Evolutionary conservation across 1,140 invertebrate genomes (phyloP), one percentile per base, ranked within the genome.

Genomic region (Heliothis subflexa): DNA sequence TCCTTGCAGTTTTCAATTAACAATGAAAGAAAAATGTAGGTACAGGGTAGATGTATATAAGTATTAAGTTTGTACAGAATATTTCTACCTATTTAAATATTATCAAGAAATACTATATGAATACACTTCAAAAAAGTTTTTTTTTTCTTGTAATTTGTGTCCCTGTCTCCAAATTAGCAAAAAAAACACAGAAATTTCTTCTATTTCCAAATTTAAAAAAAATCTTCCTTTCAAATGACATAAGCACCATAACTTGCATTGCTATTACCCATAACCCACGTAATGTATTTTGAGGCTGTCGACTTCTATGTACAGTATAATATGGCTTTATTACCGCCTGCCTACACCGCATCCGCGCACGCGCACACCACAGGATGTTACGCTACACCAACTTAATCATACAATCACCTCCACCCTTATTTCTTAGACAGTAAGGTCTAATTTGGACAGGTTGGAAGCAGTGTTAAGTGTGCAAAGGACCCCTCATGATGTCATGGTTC

Each of bases 341-440:
- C 62, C 79, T 74, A 84, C 83, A 81, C 89, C 89, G 88, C 91
- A 92, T 92, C 91, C 91, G 89, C 80, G 87, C 89, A 83, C 83
- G 85, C 87, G 87, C 80, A 79, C 16, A 79, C 84, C 85, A 88
- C 91, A 89, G 91, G 91, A 92, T 90, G 89, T 80, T 78, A n/a
- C 59, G 57, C 10, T 16, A 40, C 5, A 79, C 57, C n/a, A 77
- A 40, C 52, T 45, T 77, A 40, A 55, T 40, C 3, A 28, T 16
- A 33, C 57, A 50, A 13, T 9, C 0, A 9, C 0, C 3, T 18
- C 13, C 12, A 68, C 25, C 74, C 14, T 54, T 68, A 76, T 66
- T 4, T 2, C 33, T 49, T 18, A 11, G 4, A 68, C 11, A n/a
- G 9, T 55, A 77, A 68, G 40, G 74, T 68, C 47, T 14, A 57